Base-by-base conservation (phyloP, 1,140 invertebrate genomes). In the Hermetia illucens region DNA sequence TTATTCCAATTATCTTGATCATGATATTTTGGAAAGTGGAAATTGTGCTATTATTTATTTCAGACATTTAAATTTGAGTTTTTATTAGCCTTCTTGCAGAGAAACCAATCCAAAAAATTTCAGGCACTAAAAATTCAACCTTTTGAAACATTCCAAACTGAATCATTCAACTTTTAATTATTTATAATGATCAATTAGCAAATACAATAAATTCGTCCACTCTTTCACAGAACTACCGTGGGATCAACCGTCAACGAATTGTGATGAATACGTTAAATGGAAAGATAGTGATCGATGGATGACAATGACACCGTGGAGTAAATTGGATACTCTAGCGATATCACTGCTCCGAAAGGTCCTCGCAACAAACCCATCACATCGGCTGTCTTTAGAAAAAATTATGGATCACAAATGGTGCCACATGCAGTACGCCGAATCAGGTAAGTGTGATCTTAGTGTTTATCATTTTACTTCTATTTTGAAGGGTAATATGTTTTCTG, bases 161-260 rank as follows among this genome's bases (percentile, higher is more conserved):
- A 39, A 35, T 39, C 12, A 39, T 18, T 12, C 20, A 17, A 21
- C 12, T 39, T 13, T 13, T 19, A 33, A 38, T 35, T 13, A 33
- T 38, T 33, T 9, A 13, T 38, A 33, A 8, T 38, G n/a, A 25
- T 15, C 8, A 13, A 9, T 32, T 38, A 16, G 16, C 20, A n/a
- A 22, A 19, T 43, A 13, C n/a, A n/a, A n/a, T n/a, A n/a, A n/a
- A n/a, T n/a, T n/a, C 29, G n/a, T 43, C 10, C 1, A 20, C 19
- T 30, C 4, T 34, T 45, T 61, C 65, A 24, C 63, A 90, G 91
- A 95, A 65, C 62, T 96, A 40, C 91, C 91, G 16, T 96, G 92
- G 92, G 82, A 91, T 68, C 75, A 86, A 52, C 80, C 92, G 1
- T 67, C 68, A 21, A 55, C 62, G 32, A 64, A 70, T 8, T 86